phyloP scores from a whole-genome alignment of 2,888 invertebrate genomes.

The Spialia ferax region DNA sequence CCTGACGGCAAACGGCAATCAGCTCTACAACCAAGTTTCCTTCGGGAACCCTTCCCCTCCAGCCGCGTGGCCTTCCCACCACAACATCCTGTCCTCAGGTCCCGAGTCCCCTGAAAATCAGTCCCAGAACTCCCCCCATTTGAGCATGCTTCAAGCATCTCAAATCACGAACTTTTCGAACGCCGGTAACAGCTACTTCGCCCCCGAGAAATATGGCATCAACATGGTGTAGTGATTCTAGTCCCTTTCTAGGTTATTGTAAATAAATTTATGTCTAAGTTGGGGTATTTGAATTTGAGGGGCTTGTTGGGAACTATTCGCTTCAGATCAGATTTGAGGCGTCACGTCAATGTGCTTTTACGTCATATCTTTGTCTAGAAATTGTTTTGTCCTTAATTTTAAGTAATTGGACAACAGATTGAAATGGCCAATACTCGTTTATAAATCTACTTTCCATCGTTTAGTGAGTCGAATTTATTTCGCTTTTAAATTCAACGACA shows the following conservation, averaged over 20 bases:
- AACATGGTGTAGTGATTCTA: constrained; percentile 84
- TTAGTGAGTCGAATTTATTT: constrained; percentile 49
- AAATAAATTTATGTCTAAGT: constrained; percentile 50
- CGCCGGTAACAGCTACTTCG: constrained; percentile 81
- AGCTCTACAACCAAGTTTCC: constrained; percentile 82
- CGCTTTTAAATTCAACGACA: constrained; percentile 48
- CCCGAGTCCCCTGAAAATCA: constrained; percentile 81
- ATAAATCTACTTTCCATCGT: constrained; percentile 17
- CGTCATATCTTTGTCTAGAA: neutral
- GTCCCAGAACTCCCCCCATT: constrained; percentile 75
- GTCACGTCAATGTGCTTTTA: neutral
- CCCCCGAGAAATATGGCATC: constrained; percentile 83
- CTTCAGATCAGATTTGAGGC: neutral
- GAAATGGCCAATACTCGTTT: constrained; percentile 10
- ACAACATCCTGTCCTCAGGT: constrained; percentile 78
- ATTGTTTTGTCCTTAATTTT: constrained; percentile 5
- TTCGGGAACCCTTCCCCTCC: constrained; percentile 82
- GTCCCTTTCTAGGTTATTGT: constrained; percentile 50
- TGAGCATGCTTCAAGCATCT: constrained; percentile 82
- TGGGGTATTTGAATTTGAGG: constrained; percentile 40
- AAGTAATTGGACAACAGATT: neutral
- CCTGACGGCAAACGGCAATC: constrained; percentile 77
- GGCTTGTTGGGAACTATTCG: constrained; percentile 39
- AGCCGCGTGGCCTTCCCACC: constrained; percentile 78
- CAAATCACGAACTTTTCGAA: constrained; percentile 85